Conservation (phyloP, 2,797 vertebrate genomes). For the Channa striata region DNA sequence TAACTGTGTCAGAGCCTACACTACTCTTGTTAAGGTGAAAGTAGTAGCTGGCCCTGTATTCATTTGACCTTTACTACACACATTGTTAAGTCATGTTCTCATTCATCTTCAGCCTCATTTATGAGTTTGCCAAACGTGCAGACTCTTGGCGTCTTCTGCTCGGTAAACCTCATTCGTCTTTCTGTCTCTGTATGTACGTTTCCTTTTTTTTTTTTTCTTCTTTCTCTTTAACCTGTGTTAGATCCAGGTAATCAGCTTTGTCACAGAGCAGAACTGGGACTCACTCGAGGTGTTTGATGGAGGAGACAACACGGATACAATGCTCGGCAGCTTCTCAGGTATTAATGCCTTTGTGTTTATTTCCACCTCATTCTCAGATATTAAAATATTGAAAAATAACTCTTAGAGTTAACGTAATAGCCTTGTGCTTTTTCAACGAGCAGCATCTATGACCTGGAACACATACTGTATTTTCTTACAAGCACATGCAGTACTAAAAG, state of each 20-base stretch:
- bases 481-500: not conserved
- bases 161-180: not conserved
- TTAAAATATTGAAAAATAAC: slow-evolving; percentile 9
- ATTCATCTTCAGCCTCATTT: slow-evolving; percentile 12
- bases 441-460: not conserved
- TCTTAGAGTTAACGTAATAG: not conserved
- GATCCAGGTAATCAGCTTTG: slow-evolving; percentile 99
- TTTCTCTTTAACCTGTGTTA: slow-evolving; percentile 59
- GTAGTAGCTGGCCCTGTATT: not conserved
- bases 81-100: not conserved
- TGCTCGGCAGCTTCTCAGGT: slow-evolving; percentile 99
- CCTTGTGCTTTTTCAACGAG: slow-evolving; percentile 7
- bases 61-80: not conserved
- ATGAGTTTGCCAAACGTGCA: not conserved
- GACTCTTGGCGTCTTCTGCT: not conserved
- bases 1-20: not conserved
- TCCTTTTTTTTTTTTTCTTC: not conserved
- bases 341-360: slow-evolving; percentile 13
- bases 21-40: not conserved
- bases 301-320: slow-evolving; percentile 95
- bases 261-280: slow-evolving; percentile 99
- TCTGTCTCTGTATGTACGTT: not conserved
- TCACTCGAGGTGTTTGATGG: slow-evolving; percentile 98
- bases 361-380: not conserved
- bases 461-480: slow-evolving; percentile 8